Evolutionary conservation across 2,113 vertebrate genomes (phyloP).

Genomic region (Martes martes): DNA sequence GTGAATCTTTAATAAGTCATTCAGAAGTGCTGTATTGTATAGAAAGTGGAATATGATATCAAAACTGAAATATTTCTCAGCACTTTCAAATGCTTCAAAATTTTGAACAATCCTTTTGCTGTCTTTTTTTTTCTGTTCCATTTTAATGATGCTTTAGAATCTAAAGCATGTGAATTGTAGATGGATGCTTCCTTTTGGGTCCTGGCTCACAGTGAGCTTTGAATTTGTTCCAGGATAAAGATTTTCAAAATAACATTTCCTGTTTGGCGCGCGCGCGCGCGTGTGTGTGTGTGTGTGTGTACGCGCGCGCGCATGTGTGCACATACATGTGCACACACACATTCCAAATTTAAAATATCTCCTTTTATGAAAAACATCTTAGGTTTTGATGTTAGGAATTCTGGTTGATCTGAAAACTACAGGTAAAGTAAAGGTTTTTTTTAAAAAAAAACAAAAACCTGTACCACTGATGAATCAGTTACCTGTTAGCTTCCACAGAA

Average conservation of each 20-base stretch:
- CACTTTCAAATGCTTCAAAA: conserved; percentile 14
- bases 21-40: background rate
- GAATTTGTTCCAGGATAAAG: conserved; percentile 23
- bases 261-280: background rate
- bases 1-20: background rate
- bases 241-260: conserved; percentile 20
- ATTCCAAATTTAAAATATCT: conserved; percentile 33
- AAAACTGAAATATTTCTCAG: background rate
- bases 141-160: conserved; percentile 27
- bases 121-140: background rate
- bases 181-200: background rate
- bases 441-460: conserved; percentile 76
- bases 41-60: background rate
- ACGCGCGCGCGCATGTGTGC: accelerated
- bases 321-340: background rate
- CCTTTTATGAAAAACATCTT: conserved; percentile 62
- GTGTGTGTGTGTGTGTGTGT: background rate
- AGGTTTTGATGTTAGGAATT: conserved; percentile 86
- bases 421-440: conserved; percentile 82
- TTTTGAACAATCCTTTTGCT: background rate
- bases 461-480: conserved; percentile 78
- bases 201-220: background rate
- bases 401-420: conserved; percentile 86
- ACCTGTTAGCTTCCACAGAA: conserved; percentile 29
- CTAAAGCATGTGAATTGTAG: background rate